These are phyloP conservation scores for Augiades crinisus DNA, from an alignment of 2,888 invertebrate species.

Conservation along the genomic window DNA sequence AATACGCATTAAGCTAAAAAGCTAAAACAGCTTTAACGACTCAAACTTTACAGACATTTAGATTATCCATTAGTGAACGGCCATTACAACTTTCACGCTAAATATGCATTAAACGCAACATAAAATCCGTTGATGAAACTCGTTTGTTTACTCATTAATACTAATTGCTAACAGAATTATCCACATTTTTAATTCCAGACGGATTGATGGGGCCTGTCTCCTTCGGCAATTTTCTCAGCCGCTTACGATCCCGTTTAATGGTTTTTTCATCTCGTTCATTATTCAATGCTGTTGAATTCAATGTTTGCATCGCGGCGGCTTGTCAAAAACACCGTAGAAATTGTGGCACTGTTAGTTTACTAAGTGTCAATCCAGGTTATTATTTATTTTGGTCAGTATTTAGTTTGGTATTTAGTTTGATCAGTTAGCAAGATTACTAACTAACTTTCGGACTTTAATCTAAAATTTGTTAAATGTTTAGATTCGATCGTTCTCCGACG, in stretches of 20 bases:
- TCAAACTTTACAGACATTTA: conserved; percentile 10
- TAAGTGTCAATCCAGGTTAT: conserved; percentile 47
- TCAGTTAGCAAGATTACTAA: conserved; percentile 46
- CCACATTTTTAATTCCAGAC: conserved; percentile 48
- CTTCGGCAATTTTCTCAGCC: conserved; percentile 38
- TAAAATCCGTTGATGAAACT: conserved; percentile 33
- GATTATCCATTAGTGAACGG: conserved; percentile 7
- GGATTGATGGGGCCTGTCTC: conserved; percentile 50
- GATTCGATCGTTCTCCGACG: no score
- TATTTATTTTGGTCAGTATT: no score
- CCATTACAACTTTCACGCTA: conserved; percentile 12
- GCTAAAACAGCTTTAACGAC: conserved; percentile 2
- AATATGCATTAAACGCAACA: conserved; percentile 19
- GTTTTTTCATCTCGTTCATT: conserved; percentile 35
- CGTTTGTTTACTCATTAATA: conserved; percentile 51
- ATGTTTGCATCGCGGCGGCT: conserved; percentile 31
- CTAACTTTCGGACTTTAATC: conserved; percentile 35
- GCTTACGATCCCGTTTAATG: conserved; percentile 37
- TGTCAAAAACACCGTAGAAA: conserved; percentile 39
- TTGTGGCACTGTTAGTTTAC: conserved; percentile 55
- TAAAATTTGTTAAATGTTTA: neutral
- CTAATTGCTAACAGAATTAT: conserved; percentile 56
- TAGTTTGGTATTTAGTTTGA: no score
- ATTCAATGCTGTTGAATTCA: conserved; percentile 43
- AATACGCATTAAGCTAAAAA: conserved; percentile 4